Base-by-base conservation (phyloP, 2,797 vertebrate genomes). In the Etheostoma nigrum region DNA sequence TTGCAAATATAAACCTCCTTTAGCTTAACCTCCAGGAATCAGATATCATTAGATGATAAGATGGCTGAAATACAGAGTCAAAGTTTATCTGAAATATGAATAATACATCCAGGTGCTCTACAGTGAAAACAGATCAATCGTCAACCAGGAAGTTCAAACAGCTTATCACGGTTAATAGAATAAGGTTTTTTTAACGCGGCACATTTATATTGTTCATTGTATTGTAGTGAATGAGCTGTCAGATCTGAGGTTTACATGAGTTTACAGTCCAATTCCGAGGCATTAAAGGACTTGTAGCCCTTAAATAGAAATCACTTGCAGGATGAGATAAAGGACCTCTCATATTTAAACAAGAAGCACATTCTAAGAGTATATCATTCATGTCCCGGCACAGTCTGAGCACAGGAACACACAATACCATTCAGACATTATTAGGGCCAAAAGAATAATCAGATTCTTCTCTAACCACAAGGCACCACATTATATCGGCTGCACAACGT, bases 371-470 rank as follows among this genome's bases (percentile, higher is more conserved):
- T 51, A 36, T 49, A 71, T 82, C 72, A 82, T 36, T 77, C 42
- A 59, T 85, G 74, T 72, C 36, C 23, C 13, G 4, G 54, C 60
- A 54, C 69, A 72, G 58, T 48, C 63, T 44, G 66, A 78, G 70
- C 66, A 60, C 59, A 79, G 83, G 70, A 86, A 86, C 85, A 86
- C 83, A 78, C 71, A 69, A 75, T 18, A 18, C 58, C 62, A 85
- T 85, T 91, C 78, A 93, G 78, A 84, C 65, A 65, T 83, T 84
- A 87, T 87, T 86, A 80, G 74, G 40, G 51, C 67, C 80, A 82
- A 88, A 76, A 87, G 82, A 85, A 71, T 75, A 82, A 89, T 87
- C 79, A 36, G 66, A 88, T 84, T 88, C 74, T 76, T 79, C 62
- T 76, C 57, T 40, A 74, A 87, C 85, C 89, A 77, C 76, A 84